Base-by-base conservation (phyloP, 2,797 vertebrate species). In the Scolopax rusticola region DNA sequence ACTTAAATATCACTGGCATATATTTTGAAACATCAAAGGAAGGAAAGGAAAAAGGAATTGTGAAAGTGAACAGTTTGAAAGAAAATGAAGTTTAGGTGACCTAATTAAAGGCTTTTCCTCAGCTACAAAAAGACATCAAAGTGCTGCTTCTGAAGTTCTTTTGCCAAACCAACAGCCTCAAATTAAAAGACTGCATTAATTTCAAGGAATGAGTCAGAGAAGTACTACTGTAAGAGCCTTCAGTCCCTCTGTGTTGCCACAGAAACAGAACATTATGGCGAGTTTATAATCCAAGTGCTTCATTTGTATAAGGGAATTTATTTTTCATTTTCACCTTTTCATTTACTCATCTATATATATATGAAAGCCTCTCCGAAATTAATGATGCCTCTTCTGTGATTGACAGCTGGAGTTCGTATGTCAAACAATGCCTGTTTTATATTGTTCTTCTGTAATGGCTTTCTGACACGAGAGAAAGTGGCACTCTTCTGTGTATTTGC, bases 21-120 rank as follows among this genome's bases (percentile, higher is more conserved):
- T 90, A 96, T 94, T 97, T 97, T 97, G 95, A 97, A 97, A 98
- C 85, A 97, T 97, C 96, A 98, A 98, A 98, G 96, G 63, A 71
- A 97, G 57, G 78, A 83, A 97, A 93, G 84, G 93, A 96, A 97
- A 96, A 96, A 90, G 33, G 76, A 91, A 97, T 94, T 83, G 82
- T 89, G 84, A 90, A 96, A 97, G 74, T 90, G 93, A 97, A 94
- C 81, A 94, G 82, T 96, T 78, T 97, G 88, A 95, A 97, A 95
- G 84, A 97, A 98, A 97, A 97, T 80, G 67, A 95, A 97, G 94
- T 96, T 95, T 92, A 93, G 96, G 93, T 97, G 91, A 97, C 93
- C 95, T 96, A 97, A 97, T 97, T 97, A 97, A 96, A 97, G 87
- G 83, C 90, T 96, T 96, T 95, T 93, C 57, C 69, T 93, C 45